Evolutionary conservation across 2,888 invertebrate species (phyloP).

Genomic region (Ormia ochracea): DNA sequence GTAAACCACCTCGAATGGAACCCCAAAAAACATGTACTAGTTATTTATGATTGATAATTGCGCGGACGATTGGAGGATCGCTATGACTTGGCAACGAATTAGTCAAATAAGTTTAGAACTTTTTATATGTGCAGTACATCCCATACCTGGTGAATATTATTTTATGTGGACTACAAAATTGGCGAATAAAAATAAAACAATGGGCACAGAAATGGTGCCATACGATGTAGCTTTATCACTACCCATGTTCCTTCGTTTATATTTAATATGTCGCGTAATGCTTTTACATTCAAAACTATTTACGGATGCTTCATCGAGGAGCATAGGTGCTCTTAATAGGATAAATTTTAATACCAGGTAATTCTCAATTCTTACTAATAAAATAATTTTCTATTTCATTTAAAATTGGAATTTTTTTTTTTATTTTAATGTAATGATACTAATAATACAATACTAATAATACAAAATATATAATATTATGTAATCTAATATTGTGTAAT

Average conservation of each 20-base stretch:
- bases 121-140: slow-evolving; percentile 97
- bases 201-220: slow-evolving; percentile 86
- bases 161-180: slow-evolving; percentile 98
- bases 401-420: too few species aligned
- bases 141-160: slow-evolving; percentile 96
- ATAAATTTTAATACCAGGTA: slow-evolving; percentile 98
- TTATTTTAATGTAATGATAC: too few species aligned
- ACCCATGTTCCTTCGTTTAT: slow-evolving; percentile 99
- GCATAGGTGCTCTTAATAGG: slow-evolving; percentile 97
- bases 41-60: slow-evolving; percentile 99
- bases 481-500: too few species aligned
- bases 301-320: slow-evolving; percentile 99
- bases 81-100: slow-evolving; percentile 98
- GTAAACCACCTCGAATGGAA: slow-evolving; percentile 2
- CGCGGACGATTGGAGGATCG: slow-evolving; percentile 99
- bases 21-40: slow-evolving; percentile 78
- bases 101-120: slow-evolving; percentile 94
- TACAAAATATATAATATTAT: too few species aligned
- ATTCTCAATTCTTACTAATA: slow-evolving; percentile 17
- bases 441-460: too few species aligned
- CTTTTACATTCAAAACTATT: slow-evolving; percentile 99
- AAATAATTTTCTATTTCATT: background rate
- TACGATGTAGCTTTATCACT: slow-evolving; percentile 98
- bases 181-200: slow-evolving; percentile 88
- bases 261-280: slow-evolving; percentile 99